Percentiles rank a stretch among this genome's conserved stretches.
phyloP scores from a whole-genome alignment of 2,888 invertebrate genomes.

The Trachelus troglodyta region DNA sequence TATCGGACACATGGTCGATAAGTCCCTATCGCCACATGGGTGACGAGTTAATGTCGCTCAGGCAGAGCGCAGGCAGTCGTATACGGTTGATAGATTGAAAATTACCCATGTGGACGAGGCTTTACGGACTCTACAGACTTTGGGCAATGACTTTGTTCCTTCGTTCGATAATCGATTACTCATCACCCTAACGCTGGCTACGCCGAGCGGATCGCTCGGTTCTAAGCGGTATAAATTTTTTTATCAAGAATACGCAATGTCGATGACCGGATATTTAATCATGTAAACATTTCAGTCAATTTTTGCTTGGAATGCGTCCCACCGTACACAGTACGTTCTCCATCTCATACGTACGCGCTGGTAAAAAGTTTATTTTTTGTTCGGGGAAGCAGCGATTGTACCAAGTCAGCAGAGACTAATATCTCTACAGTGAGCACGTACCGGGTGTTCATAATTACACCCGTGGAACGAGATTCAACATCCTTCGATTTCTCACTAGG shows the following conservation, averaged over 20 bases:
- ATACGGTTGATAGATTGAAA: not conserved
- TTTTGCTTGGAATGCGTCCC: constrained; percentile 3
- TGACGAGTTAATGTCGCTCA: constrained; percentile 29
- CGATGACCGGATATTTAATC: constrained; percentile 4
- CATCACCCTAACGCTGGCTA: not conserved
- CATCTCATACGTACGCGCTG: not conserved
- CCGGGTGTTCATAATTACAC: constrained; percentile 1
- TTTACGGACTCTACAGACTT: not conserved
- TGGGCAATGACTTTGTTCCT: not conserved
- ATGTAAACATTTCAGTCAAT: constrained; percentile 4
- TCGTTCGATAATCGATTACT: constrained; percentile 1
- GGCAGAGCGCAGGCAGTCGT: not conserved
- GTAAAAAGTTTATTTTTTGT: not conserved
- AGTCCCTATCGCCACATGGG: constrained; percentile 23
- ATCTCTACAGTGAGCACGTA: not conserved
- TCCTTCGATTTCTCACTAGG: not conserved
- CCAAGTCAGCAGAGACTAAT: constrained; percentile 1
- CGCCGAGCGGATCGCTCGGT: not conserved
- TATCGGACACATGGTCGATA: constrained; percentile 20
- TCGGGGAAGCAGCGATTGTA: constrained; percentile 2
- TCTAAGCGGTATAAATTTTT: not conserved
- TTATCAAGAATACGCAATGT: not conserved
- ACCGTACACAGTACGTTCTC: not conserved
- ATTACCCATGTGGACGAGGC: not conserved
- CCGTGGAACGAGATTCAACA: not conserved